Percentiles rank a stretch among this genome's conserved stretches.
Conservation (phyloP, 2,113 vertebrate species). For the Petromus typicus region DNA sequence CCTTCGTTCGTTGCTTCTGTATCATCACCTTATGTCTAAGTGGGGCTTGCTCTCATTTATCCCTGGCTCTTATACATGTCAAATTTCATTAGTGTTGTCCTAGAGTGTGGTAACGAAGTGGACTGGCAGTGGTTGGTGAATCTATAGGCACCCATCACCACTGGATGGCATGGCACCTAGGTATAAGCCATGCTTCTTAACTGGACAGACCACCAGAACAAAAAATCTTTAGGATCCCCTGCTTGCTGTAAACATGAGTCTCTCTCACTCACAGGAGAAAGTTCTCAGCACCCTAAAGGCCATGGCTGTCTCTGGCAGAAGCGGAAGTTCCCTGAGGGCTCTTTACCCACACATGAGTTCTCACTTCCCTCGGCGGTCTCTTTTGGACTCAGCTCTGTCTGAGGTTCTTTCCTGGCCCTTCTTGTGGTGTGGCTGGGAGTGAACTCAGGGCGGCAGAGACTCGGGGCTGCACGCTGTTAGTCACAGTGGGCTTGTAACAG, state of each 20-base stretch:
- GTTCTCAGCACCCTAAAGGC: background rate
- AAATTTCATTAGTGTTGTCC: background rate
- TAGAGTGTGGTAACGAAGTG: background rate
- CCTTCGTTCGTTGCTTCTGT: accelerated
- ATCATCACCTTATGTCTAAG: background rate
- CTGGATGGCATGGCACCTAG: background rate
- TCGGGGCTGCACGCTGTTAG: background rate
- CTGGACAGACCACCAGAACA: background rate
- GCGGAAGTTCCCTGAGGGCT: background rate
- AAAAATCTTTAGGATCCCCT: background rate
- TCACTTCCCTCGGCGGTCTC: background rate
- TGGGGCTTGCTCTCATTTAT: background rate
- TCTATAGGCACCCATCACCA: too few relatives aligned
- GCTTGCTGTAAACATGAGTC: background rate
- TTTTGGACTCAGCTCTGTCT: background rate
- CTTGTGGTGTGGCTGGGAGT: background rate
- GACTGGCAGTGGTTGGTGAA: background rate
- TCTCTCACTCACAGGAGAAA: background rate
- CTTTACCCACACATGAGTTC: background rate
- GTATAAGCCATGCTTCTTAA: background rate
- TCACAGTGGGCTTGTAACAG: background rate
- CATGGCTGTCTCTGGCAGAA: background rate
- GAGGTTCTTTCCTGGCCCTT: too few relatives aligned
- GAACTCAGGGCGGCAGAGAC: background rate
- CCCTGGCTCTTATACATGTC: background rate